Percentiles rank a stretch among this genome's conserved stretches.
Conservation (phyloP, 2,888 invertebrate species). For the Liodrosophila aerea region DNA sequence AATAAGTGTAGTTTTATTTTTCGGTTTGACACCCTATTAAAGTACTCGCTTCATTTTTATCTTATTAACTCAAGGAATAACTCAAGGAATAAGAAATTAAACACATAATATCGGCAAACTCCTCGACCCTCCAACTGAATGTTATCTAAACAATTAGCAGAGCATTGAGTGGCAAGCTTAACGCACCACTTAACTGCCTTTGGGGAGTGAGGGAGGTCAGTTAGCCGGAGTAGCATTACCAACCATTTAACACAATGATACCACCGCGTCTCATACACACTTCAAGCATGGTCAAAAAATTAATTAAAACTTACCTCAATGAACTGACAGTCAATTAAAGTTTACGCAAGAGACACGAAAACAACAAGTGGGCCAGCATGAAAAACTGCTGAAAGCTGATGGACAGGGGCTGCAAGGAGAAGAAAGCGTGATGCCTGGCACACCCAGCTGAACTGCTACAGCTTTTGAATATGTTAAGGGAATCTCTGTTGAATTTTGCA, state of each 20-base stretch:
- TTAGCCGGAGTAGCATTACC: constrained; percentile 12
- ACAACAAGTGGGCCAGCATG: constrained; percentile 46
- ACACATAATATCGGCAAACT: background rate
- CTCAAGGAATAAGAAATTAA: background rate
- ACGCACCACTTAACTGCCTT: constrained; percentile 39
- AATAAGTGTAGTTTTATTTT: no score
- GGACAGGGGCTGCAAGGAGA: background rate
- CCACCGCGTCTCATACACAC: constrained; percentile 6
- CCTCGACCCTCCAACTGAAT: constrained; percentile 8
- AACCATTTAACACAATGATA: constrained; percentile 32
- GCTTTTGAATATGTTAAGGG: no score
- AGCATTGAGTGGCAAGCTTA: constrained; percentile 40
- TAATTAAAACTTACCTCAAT: constrained; percentile 74
- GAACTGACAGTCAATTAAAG: constrained; percentile 74
- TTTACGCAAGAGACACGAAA: constrained; percentile 61
- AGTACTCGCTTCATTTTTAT: no score
- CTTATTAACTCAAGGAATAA: no score
- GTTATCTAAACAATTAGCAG: constrained; percentile 46
- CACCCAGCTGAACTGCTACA: no score
- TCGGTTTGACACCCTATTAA: no score
- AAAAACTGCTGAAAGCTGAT: constrained; percentile 12
- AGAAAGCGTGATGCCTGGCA: background rate
- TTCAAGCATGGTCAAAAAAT: constrained; percentile 51
- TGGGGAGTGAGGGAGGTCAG: background rate
- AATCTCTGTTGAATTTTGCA: no score